Evolutionary conservation across 2,888 invertebrate species (phyloP).

Genomic region (Tinea pellionella): DNA sequence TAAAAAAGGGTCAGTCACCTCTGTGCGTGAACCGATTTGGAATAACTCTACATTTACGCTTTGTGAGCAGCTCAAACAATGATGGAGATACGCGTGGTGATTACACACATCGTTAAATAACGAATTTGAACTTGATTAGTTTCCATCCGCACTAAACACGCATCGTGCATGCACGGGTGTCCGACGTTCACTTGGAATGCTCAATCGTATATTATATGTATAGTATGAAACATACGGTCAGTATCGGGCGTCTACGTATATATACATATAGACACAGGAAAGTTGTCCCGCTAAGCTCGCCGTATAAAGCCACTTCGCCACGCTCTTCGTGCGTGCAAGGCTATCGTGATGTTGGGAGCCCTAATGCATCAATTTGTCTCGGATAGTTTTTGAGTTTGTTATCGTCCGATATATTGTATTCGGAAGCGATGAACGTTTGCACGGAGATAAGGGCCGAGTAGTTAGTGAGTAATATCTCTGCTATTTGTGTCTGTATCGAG

Average conservation of each 20-base stretch:
- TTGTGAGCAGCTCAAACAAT: slow-evolving; percentile 10
- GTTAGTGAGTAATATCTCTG: slow-evolving; percentile 45
- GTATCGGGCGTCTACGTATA: not conserved
- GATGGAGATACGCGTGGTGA: slow-evolving; percentile 13
- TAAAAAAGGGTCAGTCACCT: slow-evolving; percentile 50
- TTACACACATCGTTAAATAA: slow-evolving; percentile 13
- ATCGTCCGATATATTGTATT: not conserved
- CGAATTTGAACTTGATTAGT: slow-evolving; percentile 13
- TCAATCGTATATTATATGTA: not conserved
- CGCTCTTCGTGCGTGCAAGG: not conserved
- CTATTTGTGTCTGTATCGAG: slow-evolving; percentile 46
- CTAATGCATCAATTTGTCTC: not conserved
- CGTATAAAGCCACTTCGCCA: slow-evolving; percentile 5
- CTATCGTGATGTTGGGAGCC: not conserved
- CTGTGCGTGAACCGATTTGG: slow-evolving; percentile 49
- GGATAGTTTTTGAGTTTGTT: not conserved
- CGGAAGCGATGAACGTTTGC: slow-evolving; percentile 22
- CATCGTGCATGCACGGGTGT: not conserved
- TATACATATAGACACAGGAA: not conserved
- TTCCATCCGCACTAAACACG: not conserved
- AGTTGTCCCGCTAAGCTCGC: slow-evolving; percentile 6
- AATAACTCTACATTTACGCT: slow-evolving; percentile 27
- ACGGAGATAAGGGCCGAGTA: slow-evolving; percentile 36
- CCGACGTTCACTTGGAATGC: not conserved
- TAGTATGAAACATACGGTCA: not conserved